These are phyloP conservation scores for Serinus canaria DNA, from an alignment of 2,113 vertebrate genomes.

Conservation along the genomic window DNA sequence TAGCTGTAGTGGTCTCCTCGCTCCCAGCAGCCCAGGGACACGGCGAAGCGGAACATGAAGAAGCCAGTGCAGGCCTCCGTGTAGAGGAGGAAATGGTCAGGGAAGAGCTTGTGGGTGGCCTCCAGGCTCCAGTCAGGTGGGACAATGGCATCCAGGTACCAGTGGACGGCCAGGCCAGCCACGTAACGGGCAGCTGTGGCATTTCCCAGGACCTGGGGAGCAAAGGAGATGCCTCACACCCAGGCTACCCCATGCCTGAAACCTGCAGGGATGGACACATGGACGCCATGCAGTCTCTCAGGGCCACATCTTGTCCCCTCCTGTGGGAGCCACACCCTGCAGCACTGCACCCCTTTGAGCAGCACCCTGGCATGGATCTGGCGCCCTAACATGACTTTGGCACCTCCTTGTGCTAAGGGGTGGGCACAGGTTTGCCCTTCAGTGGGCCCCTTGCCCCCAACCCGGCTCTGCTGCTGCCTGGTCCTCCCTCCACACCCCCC, in stretches of 20 bases:
- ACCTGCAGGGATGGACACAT: rapidly evolving
- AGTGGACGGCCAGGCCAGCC: constrained; percentile 87
- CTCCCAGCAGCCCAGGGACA: constrained; percentile 89
- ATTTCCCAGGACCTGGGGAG: constrained; percentile 81
- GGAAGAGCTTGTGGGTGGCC: constrained; percentile 83
- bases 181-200: constrained; percentile 79
- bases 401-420: rapidly evolving
- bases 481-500: neutral
- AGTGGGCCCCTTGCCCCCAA: rapidly evolving
- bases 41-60: constrained; percentile 60
- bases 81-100: constrained; percentile 87
- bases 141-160: constrained; percentile 85
- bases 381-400: rapidly evolving
- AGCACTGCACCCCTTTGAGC: neutral
- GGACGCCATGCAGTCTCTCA: rapidly evolving
- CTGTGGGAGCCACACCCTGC: rapidly evolving
- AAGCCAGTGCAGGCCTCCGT: constrained; percentile 88
- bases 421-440: rapidly evolving
- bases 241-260: rapidly evolving
- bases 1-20: constrained; percentile 85
- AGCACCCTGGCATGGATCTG: neutral
- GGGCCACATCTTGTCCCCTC: neutral
- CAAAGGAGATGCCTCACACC: neutral
- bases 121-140: constrained; percentile 76
- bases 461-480: neutral